Conservation (phyloP, 2,797 vertebrate species). For the Clarias platycephalus region DNA sequence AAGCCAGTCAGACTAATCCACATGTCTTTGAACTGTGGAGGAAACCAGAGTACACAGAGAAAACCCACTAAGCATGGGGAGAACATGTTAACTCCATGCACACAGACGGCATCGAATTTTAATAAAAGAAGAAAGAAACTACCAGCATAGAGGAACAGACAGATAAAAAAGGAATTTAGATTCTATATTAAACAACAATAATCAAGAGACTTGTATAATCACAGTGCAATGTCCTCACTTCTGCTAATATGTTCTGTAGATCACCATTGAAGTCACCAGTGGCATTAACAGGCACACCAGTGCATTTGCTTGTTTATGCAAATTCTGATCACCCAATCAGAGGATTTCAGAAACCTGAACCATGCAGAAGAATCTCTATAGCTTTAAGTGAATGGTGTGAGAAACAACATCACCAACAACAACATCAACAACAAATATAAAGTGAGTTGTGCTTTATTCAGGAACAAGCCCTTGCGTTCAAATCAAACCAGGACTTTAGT, state of each 20-base stretch:
- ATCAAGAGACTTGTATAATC: neutral
- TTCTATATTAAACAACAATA: neutral
- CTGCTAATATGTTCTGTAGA: neutral
- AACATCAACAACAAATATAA: too few relatives aligned
- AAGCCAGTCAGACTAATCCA: too few relatives aligned
- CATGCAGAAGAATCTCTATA: neutral
- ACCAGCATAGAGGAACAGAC: neutral
- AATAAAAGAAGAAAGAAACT: neutral
- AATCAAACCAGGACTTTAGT: too few relatives aligned
- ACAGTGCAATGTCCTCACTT: neutral
- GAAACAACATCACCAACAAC: neutral
- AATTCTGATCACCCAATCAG: too few relatives aligned
- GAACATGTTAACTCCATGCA: too few relatives aligned
- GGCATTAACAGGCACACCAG: neutral
- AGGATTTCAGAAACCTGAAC: neutral
- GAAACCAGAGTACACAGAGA: too few relatives aligned
- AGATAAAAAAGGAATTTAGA: neutral
- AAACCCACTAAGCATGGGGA: too few relatives aligned
- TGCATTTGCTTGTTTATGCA: neutral
- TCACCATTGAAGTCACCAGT: too few relatives aligned
- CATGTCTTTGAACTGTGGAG: too few relatives aligned
- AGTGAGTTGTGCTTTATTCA: neutral
- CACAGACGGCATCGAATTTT: too few relatives aligned
- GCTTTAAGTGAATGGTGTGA: neutral
- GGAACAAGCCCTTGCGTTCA: too few relatives aligned